A percentile compares a stretch with the other conserved stretches of the same genome.
Evolutionary conservation across 2,113 vertebrate species (phyloP).

Genomic region (Acinonyx jubatus): DNA sequence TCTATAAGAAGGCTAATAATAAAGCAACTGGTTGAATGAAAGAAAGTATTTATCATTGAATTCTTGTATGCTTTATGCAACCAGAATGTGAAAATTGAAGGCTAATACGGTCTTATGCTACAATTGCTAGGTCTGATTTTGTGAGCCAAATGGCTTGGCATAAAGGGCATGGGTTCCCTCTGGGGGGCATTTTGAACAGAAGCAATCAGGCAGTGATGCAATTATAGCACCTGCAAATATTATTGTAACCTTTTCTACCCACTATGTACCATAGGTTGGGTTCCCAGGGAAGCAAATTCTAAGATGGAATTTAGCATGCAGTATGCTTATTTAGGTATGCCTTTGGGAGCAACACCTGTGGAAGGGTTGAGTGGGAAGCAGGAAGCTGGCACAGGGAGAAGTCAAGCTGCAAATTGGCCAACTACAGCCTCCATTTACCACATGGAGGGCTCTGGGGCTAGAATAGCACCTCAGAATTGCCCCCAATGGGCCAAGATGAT

Average conservation of each 20-base stretch:
- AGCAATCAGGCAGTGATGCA: background rate
- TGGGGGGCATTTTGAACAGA: background rate
- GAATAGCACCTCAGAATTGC: background rate
- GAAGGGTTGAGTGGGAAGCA: background rate
- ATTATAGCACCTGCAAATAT: conserved; percentile 43
- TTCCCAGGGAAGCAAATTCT: background rate
- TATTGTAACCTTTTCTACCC: conserved; percentile 45
- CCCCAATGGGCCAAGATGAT: background rate
- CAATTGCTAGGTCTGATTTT: background rate
- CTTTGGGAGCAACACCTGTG: background rate
- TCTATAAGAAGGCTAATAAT: background rate
- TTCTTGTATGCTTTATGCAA: background rate
- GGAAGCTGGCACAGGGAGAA: background rate
- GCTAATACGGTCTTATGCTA: background rate
- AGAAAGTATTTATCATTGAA: background rate
- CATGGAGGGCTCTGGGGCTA: background rate
- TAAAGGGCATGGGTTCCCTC: background rate
- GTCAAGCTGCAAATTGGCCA: background rate
- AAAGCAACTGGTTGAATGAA: background rate
- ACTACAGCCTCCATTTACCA: no score
- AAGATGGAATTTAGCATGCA: background rate
- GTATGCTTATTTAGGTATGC: background rate
- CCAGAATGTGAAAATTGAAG: background rate
- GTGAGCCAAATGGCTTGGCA: conserved; percentile 13
- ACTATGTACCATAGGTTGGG: background rate